Conservation (phyloP, 2,797 vertebrate genomes). For the Selene dorsalis region DNA sequence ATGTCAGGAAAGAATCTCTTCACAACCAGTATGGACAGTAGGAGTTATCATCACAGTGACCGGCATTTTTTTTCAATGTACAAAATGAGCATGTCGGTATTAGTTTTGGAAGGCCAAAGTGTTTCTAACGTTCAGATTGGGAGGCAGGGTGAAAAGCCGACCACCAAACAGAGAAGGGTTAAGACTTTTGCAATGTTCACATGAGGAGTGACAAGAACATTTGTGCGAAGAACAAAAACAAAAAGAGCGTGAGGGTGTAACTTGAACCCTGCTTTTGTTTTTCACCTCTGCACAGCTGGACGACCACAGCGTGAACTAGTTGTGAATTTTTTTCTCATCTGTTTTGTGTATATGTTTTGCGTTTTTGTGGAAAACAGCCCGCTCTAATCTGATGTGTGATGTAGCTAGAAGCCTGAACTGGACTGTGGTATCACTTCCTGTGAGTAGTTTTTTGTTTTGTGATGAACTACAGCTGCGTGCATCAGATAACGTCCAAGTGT, state of each 20-base stretch:
- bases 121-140: not conserved
- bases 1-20: not conserved
- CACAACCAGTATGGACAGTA: not conserved
- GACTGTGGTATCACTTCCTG: constrained; percentile 19
- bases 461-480: constrained; percentile 33
- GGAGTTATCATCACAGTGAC: not conserved
- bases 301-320: not conserved
- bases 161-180: too few relatives aligned
- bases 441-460: constrained; percentile 7
- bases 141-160: not conserved
- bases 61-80: too few relatives aligned
- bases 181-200: too few relatives aligned
- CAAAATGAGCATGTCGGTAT: too few relatives aligned
- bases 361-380: not conserved
- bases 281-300: not conserved
- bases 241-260: too few relatives aligned
- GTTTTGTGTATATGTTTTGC: too few relatives aligned
- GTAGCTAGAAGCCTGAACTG: not conserved
- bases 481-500: not conserved
- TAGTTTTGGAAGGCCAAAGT: not conserved
- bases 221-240: not conserved
- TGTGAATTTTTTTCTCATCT: not conserved
- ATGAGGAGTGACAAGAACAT: not conserved
- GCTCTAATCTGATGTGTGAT: not conserved
- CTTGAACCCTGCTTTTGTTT: not conserved